Evolutionary conservation across 2,888 invertebrate species (phyloP).

Genomic region (Pheosia gnoma): DNA sequence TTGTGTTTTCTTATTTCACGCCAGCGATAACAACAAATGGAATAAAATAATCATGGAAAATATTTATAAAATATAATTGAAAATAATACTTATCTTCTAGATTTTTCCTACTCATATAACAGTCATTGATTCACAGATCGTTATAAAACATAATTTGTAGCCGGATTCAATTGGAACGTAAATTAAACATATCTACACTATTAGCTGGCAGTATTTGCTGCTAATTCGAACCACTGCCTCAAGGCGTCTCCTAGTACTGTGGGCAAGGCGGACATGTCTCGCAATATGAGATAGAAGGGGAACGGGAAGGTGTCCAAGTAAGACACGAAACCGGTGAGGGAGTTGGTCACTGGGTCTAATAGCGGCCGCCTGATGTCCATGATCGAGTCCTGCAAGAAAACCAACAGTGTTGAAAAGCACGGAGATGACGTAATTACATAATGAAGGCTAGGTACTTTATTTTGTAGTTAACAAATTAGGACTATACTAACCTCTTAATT

Average conservation of each 20-base stretch:
- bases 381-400: constrained; percentile 91
- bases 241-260: constrained; percentile 97
- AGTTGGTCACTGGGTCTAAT: constrained; percentile 88
- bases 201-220: constrained; percentile 84
- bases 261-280: constrained; percentile 95
- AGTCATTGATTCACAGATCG: constrained; percentile 16
- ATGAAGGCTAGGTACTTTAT: too few relatives aligned
- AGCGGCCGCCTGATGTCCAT: constrained; percentile 91
- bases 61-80: not conserved
- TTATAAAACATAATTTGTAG: constrained; percentile 15
- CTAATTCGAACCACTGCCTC: constrained; percentile 99
- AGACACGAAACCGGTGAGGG: constrained; percentile 86
- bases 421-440: not conserved
- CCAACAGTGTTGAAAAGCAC: not conserved
- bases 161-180: not conserved
- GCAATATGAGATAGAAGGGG: constrained; percentile 97
- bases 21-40: not conserved
- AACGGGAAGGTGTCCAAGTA: constrained; percentile 99
- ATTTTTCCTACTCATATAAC: not conserved
- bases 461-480: too few relatives aligned
- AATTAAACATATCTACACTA: not conserved
- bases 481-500: too few relatives aligned
- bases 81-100: not conserved
- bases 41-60: not conserved
- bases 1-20: constrained; percentile 34